These are phyloP conservation scores for Megaptera novaeangliae DNA, from an alignment of 2,113 vertebrate species.

Conservation along the genomic window DNA sequence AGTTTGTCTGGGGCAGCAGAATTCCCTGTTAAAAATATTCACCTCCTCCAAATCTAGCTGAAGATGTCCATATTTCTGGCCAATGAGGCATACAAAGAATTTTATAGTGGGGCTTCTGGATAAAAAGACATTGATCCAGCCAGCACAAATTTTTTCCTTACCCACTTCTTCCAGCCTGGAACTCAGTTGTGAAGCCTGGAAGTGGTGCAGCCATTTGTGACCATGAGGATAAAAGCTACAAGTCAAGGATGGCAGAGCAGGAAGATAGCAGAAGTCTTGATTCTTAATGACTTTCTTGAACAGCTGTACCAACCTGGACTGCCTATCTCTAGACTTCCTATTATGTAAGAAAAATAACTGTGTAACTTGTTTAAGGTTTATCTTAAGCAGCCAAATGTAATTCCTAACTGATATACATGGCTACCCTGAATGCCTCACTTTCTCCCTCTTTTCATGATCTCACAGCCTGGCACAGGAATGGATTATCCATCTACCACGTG, in stretches of 20 bases:
- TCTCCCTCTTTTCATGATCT: neutral
- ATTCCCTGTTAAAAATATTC: neutral
- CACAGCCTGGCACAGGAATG: neutral
- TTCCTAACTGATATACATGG: neutral
- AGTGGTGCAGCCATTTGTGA: neutral
- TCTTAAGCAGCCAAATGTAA: neutral
- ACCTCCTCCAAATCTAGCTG: neutral
- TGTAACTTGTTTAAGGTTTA: neutral
- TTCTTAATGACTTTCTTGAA: neutral
- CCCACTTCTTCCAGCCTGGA: neutral
- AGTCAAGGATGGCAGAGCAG: neutral
- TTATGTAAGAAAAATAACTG: neutral
- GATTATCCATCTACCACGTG: neutral
- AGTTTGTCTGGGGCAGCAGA: neutral
- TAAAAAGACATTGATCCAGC: neutral
- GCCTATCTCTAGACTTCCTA: neutral
- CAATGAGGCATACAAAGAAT: neutral
- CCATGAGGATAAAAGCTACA: neutral
- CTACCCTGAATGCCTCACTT: neutral
- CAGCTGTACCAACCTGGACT: neutral
- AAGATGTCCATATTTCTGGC: neutral
- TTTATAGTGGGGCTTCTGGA: neutral
- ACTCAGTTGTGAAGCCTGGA: neutral
- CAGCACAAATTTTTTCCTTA: neutral
- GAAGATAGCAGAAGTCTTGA: neutral